These are phyloP conservation scores for Paedocypris sp. DNA, from an alignment of 2,113 vertebrate genomes.

Conservation along the genomic window DNA sequence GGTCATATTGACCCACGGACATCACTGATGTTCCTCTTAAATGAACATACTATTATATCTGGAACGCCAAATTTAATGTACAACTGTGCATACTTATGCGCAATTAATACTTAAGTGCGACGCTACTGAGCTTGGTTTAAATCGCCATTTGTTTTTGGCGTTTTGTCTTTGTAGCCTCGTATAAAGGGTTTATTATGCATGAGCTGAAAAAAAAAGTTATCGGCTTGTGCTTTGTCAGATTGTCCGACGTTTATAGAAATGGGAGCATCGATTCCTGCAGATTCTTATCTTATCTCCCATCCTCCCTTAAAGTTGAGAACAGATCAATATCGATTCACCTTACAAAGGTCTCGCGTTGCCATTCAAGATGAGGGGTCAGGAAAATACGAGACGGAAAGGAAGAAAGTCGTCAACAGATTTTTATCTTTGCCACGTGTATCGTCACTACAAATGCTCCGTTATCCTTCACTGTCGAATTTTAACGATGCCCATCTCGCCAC, in stretches of 20 bases:
- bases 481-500: neutral
- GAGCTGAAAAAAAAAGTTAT: neutral
- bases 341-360: slow-evolving; percentile 23
- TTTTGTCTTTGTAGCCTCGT: no score
- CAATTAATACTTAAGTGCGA: no score
- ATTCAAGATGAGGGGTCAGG: slow-evolving; percentile 1
- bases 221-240: neutral
- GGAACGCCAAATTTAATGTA: no score
- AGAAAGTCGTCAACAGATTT: slow-evolving; percentile 10
- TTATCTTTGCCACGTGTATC: neutral
- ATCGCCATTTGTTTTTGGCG: no score
- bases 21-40: no score
- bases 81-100: no score
- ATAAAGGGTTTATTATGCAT: no score
- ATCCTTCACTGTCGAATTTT: neutral
- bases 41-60: no score
- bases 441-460: neutral
- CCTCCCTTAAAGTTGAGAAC: slow-evolving; percentile 16
- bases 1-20: no score
- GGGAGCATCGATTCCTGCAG: neutral
- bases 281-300: slow-evolving; percentile 6
- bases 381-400: slow-evolving; percentile 5
- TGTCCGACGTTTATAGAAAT: slow-evolving; percentile 13
- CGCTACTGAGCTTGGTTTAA: no score
- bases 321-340: slow-evolving; percentile 18